phyloP scores from a whole-genome alignment of 2,797 vertebrate genomes.

The Leucoraja ocellata region DNA sequence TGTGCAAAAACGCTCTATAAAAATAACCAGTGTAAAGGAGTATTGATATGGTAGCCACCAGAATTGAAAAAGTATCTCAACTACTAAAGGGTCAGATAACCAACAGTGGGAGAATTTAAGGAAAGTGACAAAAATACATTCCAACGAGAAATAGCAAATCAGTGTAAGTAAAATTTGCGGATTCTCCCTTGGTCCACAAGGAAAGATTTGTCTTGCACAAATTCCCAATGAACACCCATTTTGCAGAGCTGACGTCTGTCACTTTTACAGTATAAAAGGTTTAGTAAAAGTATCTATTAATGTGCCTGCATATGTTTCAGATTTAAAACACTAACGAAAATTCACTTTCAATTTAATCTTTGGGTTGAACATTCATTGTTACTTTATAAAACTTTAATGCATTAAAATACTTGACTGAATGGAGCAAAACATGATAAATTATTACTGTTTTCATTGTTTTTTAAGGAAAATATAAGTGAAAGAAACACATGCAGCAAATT shows the following conservation, averaged over 20 bases:
- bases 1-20: background rate
- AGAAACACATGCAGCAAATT: constrained; percentile 60
- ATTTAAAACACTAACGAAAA: background rate
- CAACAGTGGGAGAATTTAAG: background rate
- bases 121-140: background rate
- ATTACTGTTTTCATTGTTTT: background rate
- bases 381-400: background rate
- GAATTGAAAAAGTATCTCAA: background rate
- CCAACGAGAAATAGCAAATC: background rate
- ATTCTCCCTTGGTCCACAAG: background rate
- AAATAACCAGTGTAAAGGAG: background rate
- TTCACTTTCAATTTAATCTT: background rate
- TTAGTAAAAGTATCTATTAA: background rate
- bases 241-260: too few species aligned
- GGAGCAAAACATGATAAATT: background rate
- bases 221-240: background rate
- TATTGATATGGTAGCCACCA: background rate
- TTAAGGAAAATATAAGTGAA: constrained; percentile 71
- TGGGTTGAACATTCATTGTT: background rate
- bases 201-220: background rate
- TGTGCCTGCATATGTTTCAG: background rate
- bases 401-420: background rate
- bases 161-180: background rate
- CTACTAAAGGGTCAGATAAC: background rate
- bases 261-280: background rate